These are phyloP conservation scores for Aphelenchoides fujianensis DNA, from an alignment of 1,140 invertebrate species.

Conservation along the genomic window DNA sequence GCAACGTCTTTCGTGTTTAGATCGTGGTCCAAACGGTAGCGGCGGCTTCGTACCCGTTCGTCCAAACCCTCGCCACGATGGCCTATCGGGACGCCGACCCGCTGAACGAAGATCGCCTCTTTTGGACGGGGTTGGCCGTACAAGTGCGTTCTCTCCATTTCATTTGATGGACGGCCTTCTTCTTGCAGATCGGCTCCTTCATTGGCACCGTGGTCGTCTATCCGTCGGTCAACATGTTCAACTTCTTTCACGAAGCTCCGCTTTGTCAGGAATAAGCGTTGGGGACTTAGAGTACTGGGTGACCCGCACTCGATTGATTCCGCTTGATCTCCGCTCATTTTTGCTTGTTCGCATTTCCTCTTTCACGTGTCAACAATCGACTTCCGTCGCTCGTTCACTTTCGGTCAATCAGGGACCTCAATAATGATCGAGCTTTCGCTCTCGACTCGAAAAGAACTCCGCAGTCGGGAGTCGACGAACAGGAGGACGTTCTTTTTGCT, in stretches of 20 bases:
- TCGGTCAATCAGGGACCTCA: too few species aligned
- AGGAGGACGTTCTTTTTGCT: too few species aligned
- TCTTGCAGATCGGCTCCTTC: neutral
- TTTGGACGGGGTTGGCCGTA: neutral
- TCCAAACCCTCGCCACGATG: neutral
- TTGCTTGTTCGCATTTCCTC: too few species aligned
- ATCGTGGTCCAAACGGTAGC: neutral
- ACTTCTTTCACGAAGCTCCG: neutral
- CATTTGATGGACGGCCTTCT: neutral
- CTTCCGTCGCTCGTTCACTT: too few species aligned
- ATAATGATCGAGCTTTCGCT: too few species aligned
- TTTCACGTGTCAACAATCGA: too few species aligned
- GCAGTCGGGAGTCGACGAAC: too few species aligned
- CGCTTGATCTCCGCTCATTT: too few species aligned
- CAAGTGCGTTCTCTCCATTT: neutral
- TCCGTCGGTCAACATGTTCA: conserved; percentile 2
- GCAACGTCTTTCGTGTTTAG: neutral
- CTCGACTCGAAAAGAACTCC: too few species aligned
- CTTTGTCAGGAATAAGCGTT: too few species aligned
- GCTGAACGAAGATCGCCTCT: neutral
- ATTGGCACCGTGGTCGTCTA: neutral
- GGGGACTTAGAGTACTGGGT: too few species aligned
- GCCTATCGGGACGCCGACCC: neutral
- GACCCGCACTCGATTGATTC: too few species aligned
- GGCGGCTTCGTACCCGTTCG: neutral